Conservation (phyloP, 2,888 invertebrate genomes). For the Phragmatobia fuliginosa region DNA sequence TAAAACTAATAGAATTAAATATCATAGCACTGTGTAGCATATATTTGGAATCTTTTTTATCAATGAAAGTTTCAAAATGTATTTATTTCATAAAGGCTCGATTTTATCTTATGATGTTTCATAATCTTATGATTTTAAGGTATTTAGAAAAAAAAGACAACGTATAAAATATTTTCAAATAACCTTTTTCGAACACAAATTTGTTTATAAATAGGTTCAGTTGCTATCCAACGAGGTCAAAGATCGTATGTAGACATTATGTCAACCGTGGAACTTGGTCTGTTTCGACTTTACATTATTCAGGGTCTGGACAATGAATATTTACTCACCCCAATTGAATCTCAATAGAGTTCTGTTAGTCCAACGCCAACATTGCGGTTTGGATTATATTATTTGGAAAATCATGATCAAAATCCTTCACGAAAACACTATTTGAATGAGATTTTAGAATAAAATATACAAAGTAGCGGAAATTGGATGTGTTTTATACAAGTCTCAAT, state of each 20-base stretch:
- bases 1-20: too few species aligned
- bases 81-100: background rate
- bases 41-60: too few species aligned
- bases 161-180: background rate
- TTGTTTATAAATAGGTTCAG: background rate
- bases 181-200: background rate
- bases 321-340: slow-evolving; percentile 64
- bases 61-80: background rate
- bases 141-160: too few species aligned
- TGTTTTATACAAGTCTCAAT: background rate
- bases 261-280: slow-evolving; percentile 55
- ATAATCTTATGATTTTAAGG: too few species aligned
- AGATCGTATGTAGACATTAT: slow-evolving; percentile 57
- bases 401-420: slow-evolving; percentile 32
- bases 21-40: too few species aligned
- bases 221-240: slow-evolving; percentile 31
- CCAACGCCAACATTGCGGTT: slow-evolving; percentile 21
- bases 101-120: background rate
- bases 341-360: slow-evolving; percentile 53
- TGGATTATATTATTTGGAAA: slow-evolving; percentile 38
- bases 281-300: slow-evolving; percentile 65
- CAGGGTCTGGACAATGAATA: slow-evolving; percentile 64
- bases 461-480: background rate
- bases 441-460: background rate
- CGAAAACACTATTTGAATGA: slow-evolving; percentile 12